Evolutionary conservation across 2,113 vertebrate genomes (phyloP).

Genomic region (Brachirus orientalis): DNA sequence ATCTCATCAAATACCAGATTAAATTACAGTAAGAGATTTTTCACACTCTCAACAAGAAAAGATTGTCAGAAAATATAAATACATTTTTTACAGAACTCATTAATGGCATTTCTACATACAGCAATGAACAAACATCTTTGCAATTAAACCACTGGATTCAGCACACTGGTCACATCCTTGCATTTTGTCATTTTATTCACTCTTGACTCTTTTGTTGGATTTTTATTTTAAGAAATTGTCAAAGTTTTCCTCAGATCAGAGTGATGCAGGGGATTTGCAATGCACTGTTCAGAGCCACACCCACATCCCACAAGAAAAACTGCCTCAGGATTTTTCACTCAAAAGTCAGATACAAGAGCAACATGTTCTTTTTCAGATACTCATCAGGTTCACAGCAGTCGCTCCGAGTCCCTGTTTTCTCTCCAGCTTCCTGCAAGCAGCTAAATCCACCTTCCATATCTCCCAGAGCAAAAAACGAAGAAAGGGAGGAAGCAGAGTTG

Average conservation of each 20-base stretch:
- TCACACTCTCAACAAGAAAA: not conserved
- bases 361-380: conserved; percentile 24
- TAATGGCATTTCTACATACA: no score
- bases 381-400: conserved; percentile 20
- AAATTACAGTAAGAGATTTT: not conserved
- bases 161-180: not conserved
- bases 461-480: not conserved
- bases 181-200: not conserved
- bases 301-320: not conserved
- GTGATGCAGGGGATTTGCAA: not conserved
- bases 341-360: conserved; percentile 19
- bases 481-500: not conserved
- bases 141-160: no score
- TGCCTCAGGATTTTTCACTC: conserved; percentile 4
- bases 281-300: not conserved
- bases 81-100: not conserved
- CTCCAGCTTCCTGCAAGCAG: conserved; percentile 14
- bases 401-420: conserved; percentile 15
- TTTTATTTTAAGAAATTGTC: no score
- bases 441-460: conserved; percentile 28
- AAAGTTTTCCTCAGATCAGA: conserved; percentile 1
- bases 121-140: no score
- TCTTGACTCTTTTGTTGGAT: not conserved
- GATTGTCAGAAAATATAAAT: not conserved
- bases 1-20: not conserved